These are phyloP conservation scores for Gasterosteus nipponicus DNA, from an alignment of 2,113 vertebrate species.

Conservation along the genomic window DNA sequence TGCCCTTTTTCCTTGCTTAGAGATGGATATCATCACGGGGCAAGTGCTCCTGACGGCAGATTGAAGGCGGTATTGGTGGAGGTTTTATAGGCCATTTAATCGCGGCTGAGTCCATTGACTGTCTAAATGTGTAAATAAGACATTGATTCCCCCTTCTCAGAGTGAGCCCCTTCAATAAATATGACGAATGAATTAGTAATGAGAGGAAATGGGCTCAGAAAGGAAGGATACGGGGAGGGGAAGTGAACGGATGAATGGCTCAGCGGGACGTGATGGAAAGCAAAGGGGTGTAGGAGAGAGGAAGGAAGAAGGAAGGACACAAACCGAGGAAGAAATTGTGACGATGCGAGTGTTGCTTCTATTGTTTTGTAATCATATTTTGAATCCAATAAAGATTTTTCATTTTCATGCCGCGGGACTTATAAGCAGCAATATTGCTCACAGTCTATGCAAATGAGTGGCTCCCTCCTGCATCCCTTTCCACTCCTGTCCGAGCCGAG, in stretches of 20 bases:
- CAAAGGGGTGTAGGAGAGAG: background rate
- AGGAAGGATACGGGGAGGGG: constrained; percentile 11
- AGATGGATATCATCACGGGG: constrained; percentile 49
- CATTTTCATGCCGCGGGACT: constrained; percentile 24
- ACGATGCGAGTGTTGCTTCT: background rate
- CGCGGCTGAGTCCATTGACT: constrained; percentile 60
- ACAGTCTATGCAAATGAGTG: constrained; percentile 27
- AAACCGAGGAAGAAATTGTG: background rate
- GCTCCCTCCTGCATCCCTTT: background rate
- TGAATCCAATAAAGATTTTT: constrained; percentile 26
- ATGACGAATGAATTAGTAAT: constrained; percentile 80
- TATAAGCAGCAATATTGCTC: constrained; percentile 37
- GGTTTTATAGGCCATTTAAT: constrained; percentile 75
- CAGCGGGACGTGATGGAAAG: background rate
- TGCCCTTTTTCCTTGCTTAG: constrained; percentile 8
- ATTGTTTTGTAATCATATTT: constrained; percentile 33
- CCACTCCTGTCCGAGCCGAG: constrained; percentile 21
- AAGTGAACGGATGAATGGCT: constrained; percentile 25
- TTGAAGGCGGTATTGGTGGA: constrained; percentile 63
- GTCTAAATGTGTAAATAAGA: constrained; percentile 80
- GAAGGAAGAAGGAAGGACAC: background rate
- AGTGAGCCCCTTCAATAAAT: constrained; percentile 72
- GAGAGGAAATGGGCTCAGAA: constrained; percentile 71
- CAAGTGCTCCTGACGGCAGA: constrained; percentile 55
- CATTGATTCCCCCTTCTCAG: constrained; percentile 71